Evolutionary conservation across 1,140 invertebrate species (phyloP), one percentile per base, ranked within the genome.

Genomic region (Drosophila kikkawai): DNA sequence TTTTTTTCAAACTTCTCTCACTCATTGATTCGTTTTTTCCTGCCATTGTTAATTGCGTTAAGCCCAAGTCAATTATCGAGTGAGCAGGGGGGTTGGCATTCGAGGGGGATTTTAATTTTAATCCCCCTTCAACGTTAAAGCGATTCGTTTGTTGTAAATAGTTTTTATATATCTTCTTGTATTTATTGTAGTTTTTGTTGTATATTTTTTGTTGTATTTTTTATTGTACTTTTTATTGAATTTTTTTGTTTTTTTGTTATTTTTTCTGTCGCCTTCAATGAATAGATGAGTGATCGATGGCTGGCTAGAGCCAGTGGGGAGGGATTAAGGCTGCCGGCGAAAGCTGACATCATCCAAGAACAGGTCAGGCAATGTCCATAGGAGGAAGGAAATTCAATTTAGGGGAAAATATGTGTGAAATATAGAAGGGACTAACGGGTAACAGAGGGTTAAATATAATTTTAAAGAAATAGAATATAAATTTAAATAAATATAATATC

Each of bases 61-160:
- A 80, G 78, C 68, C 74, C 64, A 68, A 84, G 73, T 84, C 82
- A 85, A 84, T 84, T 84, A 85, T 84, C 76, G 66, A 80, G 73
- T 19, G n/a, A 17, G n/a, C 41, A n/a, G 1, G 45, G 19, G 42
- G 19, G 26, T 29, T 17, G 51, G 26, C 15, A 1, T n/a, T 57
- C 53, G 19, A 22, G 12, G 53, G 17, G 19, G 53, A 29, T 53
- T 74, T 50, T 50, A 63, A 47, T 75, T 58, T 56, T 71, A 45
- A 61, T 57, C 66, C 36, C 57, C 56, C 3, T 36, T 32, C 26
- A 3, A 32, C 8, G n/a, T 32, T 17, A 51, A 51, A 15, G 61
- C 48, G n/a, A 29, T 64, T 53, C 34, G 29, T 36, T 48, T 50
- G 41, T 57, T 56, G 74, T 66, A 44, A 50, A 68, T 37, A 17